Conservation (phyloP, 1,140 invertebrate species). For the Aporrectodea caliginosa region DNA sequence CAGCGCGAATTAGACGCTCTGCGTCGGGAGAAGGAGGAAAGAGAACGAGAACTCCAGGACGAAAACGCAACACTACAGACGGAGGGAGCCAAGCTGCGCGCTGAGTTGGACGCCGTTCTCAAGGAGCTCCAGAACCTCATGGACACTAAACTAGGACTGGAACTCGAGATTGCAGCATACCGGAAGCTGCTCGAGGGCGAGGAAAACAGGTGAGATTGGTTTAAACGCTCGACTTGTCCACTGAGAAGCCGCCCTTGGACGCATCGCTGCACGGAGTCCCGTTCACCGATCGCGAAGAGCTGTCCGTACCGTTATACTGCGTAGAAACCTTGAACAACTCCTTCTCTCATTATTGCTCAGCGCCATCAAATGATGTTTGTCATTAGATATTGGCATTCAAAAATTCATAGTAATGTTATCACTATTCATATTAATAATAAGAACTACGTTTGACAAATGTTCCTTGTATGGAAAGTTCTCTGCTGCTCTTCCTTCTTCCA, state of each 20-base stretch:
- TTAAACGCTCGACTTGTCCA: background rate
- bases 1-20: slow-evolving; percentile 23
- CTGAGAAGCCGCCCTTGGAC: background rate
- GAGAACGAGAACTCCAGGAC: slow-evolving; percentile 24
- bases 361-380: background rate
- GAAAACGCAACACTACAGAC: slow-evolving; percentile 21
- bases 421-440: too few species aligned
- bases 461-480: too few species aligned
- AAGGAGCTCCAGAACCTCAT: slow-evolving; percentile 30
- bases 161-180: slow-evolving; percentile 36
- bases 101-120: slow-evolving; percentile 33
- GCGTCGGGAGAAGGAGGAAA: slow-evolving; percentile 27
- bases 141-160: slow-evolving; percentile 33
- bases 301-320: too few species aligned
- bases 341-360: background rate
- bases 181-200: slow-evolving; percentile 35
- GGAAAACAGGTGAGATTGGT: slow-evolving; percentile 29
- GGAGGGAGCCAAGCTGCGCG: slow-evolving; percentile 24
- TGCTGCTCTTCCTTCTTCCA: too few species aligned
- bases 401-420: too few species aligned
- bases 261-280: background rate
- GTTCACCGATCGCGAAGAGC: background rate
- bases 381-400: background rate
- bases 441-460: too few species aligned
- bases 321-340: background rate